A percentile compares a stretch with the other conserved stretches of the same genome.
Conservation (phyloP, 2,888 invertebrate genomes). For the Drosophila acutilabella region DNA sequence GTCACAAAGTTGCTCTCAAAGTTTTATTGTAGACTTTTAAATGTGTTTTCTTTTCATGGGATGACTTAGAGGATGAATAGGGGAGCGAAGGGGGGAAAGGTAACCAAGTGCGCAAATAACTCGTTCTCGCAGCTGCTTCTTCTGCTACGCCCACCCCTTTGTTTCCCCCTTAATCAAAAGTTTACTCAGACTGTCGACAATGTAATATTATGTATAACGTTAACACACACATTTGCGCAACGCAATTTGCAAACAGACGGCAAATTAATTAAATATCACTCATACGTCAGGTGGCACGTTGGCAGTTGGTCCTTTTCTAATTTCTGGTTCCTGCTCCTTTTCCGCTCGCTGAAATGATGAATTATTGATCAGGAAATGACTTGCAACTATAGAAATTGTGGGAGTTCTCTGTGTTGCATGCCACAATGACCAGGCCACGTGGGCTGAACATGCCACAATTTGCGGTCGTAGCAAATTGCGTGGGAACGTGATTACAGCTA, state of each 20-base stretch:
- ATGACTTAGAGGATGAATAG: no score
- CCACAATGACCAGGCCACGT: constrained; percentile 12
- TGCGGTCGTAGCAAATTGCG: constrained; percentile 7
- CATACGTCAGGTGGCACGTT: constrained; percentile 52
- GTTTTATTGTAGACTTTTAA: constrained; percentile 42
- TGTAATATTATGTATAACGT: constrained; percentile 25
- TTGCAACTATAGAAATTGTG: constrained; percentile 18
- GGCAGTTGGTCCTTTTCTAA: background rate
- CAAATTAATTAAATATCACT: constrained; percentile 73
- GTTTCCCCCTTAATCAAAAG: background rate
- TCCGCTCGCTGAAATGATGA: constrained; percentile 6
- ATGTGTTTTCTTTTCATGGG: constrained; percentile 20
- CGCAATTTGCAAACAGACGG: constrained; percentile 44
- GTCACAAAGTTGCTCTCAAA: constrained; percentile 64
- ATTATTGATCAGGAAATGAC: constrained; percentile 19
- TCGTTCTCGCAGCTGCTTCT: constrained; percentile 33
- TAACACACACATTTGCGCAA: constrained; percentile 28
- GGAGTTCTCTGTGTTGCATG: constrained; percentile 27
- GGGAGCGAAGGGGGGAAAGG: background rate
- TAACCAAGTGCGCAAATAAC: constrained; percentile 37
- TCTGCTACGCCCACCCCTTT: background rate
- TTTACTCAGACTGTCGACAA: constrained; percentile 33
- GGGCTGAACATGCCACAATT: constrained; percentile 10
- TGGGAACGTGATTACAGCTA: constrained; percentile 1
- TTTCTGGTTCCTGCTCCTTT: background rate